Evolutionary conservation across 1,140 invertebrate species (phyloP), one percentile per base, ranked within the genome.

Genomic region (Phortica variegata): DNA sequence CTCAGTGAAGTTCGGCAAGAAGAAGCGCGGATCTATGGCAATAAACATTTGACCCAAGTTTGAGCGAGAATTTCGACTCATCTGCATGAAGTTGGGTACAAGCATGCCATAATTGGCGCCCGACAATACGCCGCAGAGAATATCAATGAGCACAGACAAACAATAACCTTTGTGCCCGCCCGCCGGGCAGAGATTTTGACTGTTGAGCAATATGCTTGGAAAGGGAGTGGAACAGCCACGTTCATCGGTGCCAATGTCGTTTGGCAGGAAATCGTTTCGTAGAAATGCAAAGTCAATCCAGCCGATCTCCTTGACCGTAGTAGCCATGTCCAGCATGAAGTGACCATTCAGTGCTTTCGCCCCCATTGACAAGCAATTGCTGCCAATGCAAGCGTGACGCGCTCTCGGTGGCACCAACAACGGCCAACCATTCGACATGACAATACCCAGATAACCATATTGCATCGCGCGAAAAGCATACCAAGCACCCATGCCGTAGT

Each of bases 311-410:
- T 47, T 91, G 1, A 89, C 82, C 1, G 90, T 89, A 1, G 91
- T 93, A 0, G 93, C 91, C 91, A 95, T 95, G 65, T 97, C 94
- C n/a, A 97, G 73, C 2, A 91, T 83, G 75, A 95, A 95, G 23
- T 61, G 91, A 0, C 81, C 82, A 17, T 82, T 65, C 5, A 74
- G 63, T 0, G 82, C 87, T 4, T 84, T 84, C 6, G 91, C 93
- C 0, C 86, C 91, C 2, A 94, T 73, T 3, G 87, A 81, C 17
- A 96, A 47, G 0, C 93, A 92, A 78, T 96, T 97, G 0, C 92
- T 93, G 1, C 93, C 93, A 0, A 96, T 73, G 4, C 82, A 84
- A 2, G 83, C 74, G 61, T 83, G 65, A 75, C 85, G 88, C 40
- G 86, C 84, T 51, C 92, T 78, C 0, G 92, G 95, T 0, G 93